These are phyloP conservation scores for Drosophila heteroneura DNA, from an alignment of 2,888 invertebrate species.

Conservation along the genomic window DNA sequence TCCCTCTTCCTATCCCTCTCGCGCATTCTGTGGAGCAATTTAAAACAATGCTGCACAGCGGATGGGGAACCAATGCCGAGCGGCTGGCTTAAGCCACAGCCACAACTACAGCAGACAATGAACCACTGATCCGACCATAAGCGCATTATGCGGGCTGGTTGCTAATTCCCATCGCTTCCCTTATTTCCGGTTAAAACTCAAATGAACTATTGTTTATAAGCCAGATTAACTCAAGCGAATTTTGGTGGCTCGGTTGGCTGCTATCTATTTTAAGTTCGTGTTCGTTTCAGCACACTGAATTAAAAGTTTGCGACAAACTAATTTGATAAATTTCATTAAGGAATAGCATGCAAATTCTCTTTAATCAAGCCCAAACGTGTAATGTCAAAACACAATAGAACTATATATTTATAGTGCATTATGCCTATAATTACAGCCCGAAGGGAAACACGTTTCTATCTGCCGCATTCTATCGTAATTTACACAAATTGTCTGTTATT, in stretches of 20 bases:
- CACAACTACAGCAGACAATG: conserved; percentile 50
- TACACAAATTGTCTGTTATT: background rate
- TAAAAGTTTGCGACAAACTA: background rate
- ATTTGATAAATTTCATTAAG: background rate
- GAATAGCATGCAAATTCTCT: background rate
- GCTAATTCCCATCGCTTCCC: conserved; percentile 7
- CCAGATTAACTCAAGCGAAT: conserved; percentile 50
- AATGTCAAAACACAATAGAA: background rate
- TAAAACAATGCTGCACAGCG: conserved; percentile 35
- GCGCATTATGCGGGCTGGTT: conserved; percentile 75
- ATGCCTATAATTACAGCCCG: background rate
- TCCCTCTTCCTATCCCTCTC: too few relatives aligned
- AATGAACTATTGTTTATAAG: conserved; percentile 80
- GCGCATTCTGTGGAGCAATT: conserved; percentile 62
- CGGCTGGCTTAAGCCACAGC: conserved; percentile 32
- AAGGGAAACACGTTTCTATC: background rate
- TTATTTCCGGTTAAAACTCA: conserved; percentile 31
- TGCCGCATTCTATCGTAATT: background rate
- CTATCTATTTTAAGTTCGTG: conserved; percentile 21
- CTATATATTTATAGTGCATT: background rate
- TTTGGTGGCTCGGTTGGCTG: conserved; percentile 25
- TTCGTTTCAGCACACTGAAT: background rate
- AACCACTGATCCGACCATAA: conserved; percentile 63
- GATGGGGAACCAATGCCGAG: background rate
- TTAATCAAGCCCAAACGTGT: background rate